Evolutionary conservation across 2,113 vertebrate genomes (phyloP), one percentile per base, ranked within the genome.

Genomic region (Thalassoma bifasciatum): DNA sequence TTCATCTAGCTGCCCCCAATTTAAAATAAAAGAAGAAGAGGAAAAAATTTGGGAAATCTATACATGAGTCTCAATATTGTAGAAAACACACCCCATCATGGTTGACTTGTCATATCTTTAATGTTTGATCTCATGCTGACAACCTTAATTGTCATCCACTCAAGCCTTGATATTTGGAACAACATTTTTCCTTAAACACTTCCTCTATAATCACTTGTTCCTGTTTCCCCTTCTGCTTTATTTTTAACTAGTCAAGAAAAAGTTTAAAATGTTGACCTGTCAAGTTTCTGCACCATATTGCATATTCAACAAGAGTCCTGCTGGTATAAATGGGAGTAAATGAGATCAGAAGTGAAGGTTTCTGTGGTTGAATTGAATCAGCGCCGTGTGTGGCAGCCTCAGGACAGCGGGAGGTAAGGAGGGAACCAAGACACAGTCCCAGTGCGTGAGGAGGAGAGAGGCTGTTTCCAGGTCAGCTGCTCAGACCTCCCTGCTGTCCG

Each of bases 381-480:
- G 66, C 59, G 8, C 58, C 69, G 72, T 40, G 71, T 72, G 79
- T 70, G 83, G 81, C 56, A 38, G 71, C 38, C 72, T 47, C 53
- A 36, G 67, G 77, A 44, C 81, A 83, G 72, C 24, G 54, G 73
- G 77, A 56, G 75, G 49, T 38, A 17, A 58, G 44, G 77, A 56
- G 65, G 65, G 69, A 66, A 63, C 46, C 37, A 36, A 61, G 72
- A 75, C 71, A 26, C 52, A 21, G 72, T 77, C 67, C 71, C 49
- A 74, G 50, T 71, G 74, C 64, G 53, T 86, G 86, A 71, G 70
- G 86, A 71, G 70, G 56, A 80, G 58, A 75, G 64, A 52, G 72
- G 69, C 74, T 87, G 76, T 94, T 94, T 94, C 87, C 91, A 93
- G 94, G 92, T 92, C 92, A 93, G 77, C 88, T 91, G 59, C 58